These are phyloP conservation scores for Orcinus orca DNA, from an alignment of 2,113 vertebrate species.

Conservation along the genomic window DNA sequence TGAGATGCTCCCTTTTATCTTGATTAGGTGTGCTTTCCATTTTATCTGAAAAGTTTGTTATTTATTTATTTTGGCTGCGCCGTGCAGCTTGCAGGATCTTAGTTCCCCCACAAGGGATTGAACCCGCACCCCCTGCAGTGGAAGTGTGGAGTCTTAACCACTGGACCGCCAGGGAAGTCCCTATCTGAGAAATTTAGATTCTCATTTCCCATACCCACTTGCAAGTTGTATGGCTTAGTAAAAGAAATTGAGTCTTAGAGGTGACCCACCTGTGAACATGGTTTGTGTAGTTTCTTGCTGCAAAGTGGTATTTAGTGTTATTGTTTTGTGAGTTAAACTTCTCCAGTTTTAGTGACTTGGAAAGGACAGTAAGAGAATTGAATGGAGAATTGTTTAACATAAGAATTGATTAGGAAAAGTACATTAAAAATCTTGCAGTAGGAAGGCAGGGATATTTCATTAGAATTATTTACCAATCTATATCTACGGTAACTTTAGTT, in stretches of 20 bases:
- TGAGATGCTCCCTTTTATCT: neutral
- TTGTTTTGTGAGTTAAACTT: neutral
- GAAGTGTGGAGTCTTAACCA: too few relatives aligned
- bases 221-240: neutral
- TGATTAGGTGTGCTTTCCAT: neutral
- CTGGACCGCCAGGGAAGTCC: too few relatives aligned
- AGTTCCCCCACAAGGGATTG: too few relatives aligned
- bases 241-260: neutral
- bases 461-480: neutral
- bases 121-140: too few relatives aligned
- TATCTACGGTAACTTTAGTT: neutral
- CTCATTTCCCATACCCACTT: neutral
- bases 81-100: too few relatives aligned
- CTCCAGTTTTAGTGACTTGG: slow-evolving; percentile 6
- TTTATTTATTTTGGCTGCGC: too few relatives aligned
- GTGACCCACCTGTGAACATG: neutral
- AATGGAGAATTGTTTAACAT: neutral
- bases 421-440: slow-evolving; percentile 3
- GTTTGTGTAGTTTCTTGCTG: neutral
- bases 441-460: neutral
- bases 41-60: neutral
- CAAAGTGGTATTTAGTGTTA: neutral
- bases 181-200: neutral
- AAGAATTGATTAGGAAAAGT: neutral
- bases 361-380: neutral